Conservation (phyloP, 2,113 vertebrate species). For the Sus scrofa region T2T-Sscrofa CM000824.6:148082001-148082500, state of each 20-base stretch:
- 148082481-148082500: neutral
- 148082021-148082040: no score
- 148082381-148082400: neutral
- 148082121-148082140: neutral
- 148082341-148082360: neutral
- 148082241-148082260: no score
- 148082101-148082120: no score
- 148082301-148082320: neutral
- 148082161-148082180: neutral
- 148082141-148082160: neutral
- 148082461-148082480: neutral
- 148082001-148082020: no score
- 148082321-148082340: neutral
- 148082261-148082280: neutral
- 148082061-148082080: neutral
- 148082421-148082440: neutral
- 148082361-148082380: neutral
- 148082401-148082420: neutral
- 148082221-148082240: neutral
- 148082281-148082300: neutral
- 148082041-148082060: neutral
- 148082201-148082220: neutral
- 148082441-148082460: neutral
- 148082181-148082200: neutral
- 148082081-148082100: neutral